phyloP scores from a whole-genome alignment of 2,888 invertebrate genomes.

The Ichneumoninae sp. region DNA sequence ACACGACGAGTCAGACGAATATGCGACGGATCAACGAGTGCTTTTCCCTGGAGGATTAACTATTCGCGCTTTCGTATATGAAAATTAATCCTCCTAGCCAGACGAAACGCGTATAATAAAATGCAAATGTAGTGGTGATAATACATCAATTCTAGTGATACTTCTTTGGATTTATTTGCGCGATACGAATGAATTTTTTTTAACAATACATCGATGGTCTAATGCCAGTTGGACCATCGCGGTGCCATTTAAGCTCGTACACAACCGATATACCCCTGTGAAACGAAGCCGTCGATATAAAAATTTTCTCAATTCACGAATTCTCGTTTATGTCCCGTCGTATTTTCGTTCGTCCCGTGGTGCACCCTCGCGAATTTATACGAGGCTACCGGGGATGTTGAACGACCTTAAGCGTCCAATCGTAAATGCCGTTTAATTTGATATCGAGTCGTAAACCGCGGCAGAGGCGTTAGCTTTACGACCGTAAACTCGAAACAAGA shows the following conservation, averaged over 20 bases:
- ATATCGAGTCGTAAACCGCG: conserved; percentile 73
- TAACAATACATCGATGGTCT: background rate
- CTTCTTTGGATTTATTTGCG: background rate
- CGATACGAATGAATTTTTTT: conserved; percentile 18
- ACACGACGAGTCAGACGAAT: conserved; percentile 26
- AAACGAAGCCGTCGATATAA: conserved; percentile 4
- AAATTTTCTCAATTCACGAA: conserved; percentile 46
- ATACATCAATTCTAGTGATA: background rate
- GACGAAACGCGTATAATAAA: background rate
- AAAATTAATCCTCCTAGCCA: conserved; percentile 15
- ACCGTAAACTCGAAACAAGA: conserved; percentile 62
- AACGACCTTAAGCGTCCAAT: conserved; percentile 60
- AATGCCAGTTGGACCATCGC: background rate
- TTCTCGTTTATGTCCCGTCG: conserved; percentile 41
- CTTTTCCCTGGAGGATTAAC: conserved; percentile 37
- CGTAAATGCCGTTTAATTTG: conserved; percentile 74
- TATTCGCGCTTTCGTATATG: conserved; percentile 16
- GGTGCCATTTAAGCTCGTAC: background rate
- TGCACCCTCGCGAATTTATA: conserved; percentile 46
- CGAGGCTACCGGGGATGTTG: conserved; percentile 28
- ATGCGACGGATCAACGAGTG: conserved; percentile 31
- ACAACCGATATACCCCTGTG: background rate
- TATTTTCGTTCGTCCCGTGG: conserved; percentile 19
- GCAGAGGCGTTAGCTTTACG: conserved; percentile 60
- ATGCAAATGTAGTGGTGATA: background rate